Evolutionary conservation across 2,888 invertebrate species (phyloP).

Genomic region (Galerucella nymphaeae): DNA sequence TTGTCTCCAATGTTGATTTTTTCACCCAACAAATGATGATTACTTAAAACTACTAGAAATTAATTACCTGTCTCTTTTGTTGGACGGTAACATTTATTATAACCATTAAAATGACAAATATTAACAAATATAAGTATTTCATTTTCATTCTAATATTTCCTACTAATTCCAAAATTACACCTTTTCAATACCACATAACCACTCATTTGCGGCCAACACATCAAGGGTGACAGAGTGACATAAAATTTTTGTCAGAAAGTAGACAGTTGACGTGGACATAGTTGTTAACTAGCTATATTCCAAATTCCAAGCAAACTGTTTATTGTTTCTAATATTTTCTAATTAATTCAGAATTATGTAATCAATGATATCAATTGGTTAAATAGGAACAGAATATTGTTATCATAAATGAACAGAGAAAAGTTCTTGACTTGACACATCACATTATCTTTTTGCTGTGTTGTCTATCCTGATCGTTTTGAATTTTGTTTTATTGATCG

Average conservation of each 20-base stretch:
- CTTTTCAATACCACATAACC: conserved; percentile 14
- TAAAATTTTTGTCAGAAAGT: no score
- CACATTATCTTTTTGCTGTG: conserved; percentile 22
- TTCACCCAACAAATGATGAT: no score
- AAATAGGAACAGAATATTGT: no score
- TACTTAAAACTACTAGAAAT: not conserved
- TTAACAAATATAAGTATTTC: conserved; percentile 23
- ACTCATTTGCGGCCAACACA: conserved; percentile 31
- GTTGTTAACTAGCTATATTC: no score
- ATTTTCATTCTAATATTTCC: conserved; percentile 17
- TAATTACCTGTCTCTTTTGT: conserved; percentile 36
- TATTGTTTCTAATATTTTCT: no score
- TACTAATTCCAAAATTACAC: not conserved
- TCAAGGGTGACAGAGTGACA: conserved; percentile 16
- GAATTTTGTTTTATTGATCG: conserved; percentile 36
- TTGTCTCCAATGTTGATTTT: no score
- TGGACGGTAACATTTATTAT: conserved; percentile 29
- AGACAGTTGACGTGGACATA: no score
- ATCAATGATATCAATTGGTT: no score
- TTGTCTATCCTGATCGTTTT: conserved; percentile 29
- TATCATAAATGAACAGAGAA: not conserved
- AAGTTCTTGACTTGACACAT: conserved; percentile 22
- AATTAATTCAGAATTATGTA: no score
- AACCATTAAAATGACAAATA: conserved; percentile 20
- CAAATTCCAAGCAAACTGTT: no score